A percentile compares a stretch with the other conserved stretches of the same genome.
phyloP scores from a whole-genome alignment of 2,113 vertebrate species.

The Circaetus gallicus region DNA sequence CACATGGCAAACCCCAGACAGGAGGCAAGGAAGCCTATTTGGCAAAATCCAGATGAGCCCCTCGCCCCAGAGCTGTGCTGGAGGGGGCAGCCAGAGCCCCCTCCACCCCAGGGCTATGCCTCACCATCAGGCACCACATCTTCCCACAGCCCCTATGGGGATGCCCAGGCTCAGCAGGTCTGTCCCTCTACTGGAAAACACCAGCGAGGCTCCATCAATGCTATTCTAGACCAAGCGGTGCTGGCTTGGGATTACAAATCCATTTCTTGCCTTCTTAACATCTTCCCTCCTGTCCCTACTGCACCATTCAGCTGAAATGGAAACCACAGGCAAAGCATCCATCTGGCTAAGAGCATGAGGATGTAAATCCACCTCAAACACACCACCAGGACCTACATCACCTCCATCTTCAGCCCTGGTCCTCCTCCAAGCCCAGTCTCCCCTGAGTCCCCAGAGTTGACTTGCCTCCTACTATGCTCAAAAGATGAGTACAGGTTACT shows the following conservation, averaged over 20 bases:
- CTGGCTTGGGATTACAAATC: background rate
- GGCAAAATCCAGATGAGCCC: background rate
- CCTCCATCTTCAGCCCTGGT: background rate
- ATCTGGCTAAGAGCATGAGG: accelerated
- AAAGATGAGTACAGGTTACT: background rate
- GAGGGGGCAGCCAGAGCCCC: background rate
- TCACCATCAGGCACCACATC: background rate
- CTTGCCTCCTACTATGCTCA: background rate
- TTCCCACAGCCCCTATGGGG: accelerated
- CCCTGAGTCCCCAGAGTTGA: background rate
- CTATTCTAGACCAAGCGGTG: background rate
- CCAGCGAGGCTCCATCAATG: background rate
- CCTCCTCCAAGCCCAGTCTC: background rate
- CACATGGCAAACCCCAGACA: background rate
- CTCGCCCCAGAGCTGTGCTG: background rate
- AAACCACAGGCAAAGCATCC: background rate
- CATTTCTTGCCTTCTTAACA: accelerated
- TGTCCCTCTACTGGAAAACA: background rate
- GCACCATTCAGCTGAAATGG: background rate
- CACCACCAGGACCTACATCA: background rate
- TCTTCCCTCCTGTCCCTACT: background rate
- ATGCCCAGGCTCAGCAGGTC: background rate
- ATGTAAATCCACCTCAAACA: background rate
- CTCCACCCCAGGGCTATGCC: background rate
- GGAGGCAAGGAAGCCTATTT: background rate